Conservation (phyloP, 2,888 invertebrate genomes). For the Mycogona germanica region DNA sequence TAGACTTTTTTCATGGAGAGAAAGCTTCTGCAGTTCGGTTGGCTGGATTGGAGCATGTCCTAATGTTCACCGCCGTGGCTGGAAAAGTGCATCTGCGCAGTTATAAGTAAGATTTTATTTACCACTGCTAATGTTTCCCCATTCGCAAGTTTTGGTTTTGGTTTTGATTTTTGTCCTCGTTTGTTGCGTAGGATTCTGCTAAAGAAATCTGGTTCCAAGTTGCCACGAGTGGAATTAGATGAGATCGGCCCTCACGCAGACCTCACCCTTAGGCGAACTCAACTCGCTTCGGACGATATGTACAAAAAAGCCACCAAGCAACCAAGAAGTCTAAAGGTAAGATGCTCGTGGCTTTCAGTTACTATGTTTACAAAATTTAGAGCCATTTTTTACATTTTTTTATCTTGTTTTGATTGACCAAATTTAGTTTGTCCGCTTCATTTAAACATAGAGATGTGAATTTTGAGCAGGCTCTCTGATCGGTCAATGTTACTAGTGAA, state of each 20-base stretch:
- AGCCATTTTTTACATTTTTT: too few species aligned
- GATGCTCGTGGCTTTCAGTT: too few species aligned
- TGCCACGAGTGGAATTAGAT: slow-evolving; percentile 80
- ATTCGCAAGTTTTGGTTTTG: background rate
- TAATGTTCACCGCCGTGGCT: slow-evolving; percentile 76
- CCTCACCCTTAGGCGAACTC: slow-evolving; percentile 68
- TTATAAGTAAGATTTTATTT: slow-evolving; percentile 46
- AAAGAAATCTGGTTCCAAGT: slow-evolving; percentile 81
- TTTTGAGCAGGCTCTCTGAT: too few species aligned
- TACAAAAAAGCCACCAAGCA: slow-evolving; percentile 68
- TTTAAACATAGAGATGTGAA: background rate
- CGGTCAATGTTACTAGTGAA: too few species aligned
- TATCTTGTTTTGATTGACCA: too few species aligned
- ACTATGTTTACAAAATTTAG: too few species aligned
- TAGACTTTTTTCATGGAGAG: slow-evolving; percentile 83
- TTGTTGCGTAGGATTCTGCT: slow-evolving; percentile 49
- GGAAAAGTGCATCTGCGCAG: slow-evolving; percentile 63
- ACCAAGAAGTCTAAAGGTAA: slow-evolving; percentile 59
- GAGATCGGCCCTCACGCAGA: slow-evolving; percentile 91
- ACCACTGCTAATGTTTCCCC: too few species aligned
- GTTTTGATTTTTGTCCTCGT: background rate
- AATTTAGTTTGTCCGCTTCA: background rate
- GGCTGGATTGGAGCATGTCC: slow-evolving; percentile 85
- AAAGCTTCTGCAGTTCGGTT: slow-evolving; percentile 65
- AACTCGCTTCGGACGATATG: slow-evolving; percentile 78